Evolutionary conservation across 2,888 invertebrate genomes (phyloP), one percentile per base, ranked within the genome.

Genomic region (Melanostoma scalare): DNA sequence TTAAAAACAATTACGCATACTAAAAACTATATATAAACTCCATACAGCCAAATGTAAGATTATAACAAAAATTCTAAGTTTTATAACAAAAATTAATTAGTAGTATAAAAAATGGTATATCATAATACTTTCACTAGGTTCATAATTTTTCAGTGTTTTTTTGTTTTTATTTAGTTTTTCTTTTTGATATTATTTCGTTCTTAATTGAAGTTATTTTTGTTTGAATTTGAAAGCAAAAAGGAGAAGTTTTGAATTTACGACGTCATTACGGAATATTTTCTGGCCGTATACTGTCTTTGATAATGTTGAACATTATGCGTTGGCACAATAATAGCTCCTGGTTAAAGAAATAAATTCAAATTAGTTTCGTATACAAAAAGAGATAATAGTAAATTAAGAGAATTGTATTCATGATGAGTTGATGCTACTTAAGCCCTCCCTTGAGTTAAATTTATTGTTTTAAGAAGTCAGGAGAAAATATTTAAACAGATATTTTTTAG

Each of bases 291-390:
- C 87, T 91, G 90, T 88, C 90, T 90, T 88, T 91, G 91, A 90
- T 90, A 91, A 87, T 90, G 90, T 85, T 91, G 90, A 74, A 90
- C 89, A 88, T 90, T 91, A 88, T 90, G 90, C 77, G 89, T 86
- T 87, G 90, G 90, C 86, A 89, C 85, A 88, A 90, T 82, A 87
- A 90, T 88, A 87, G 88, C 89, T 87, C 89, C 90, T 89, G 89
- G 73, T 68, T 44, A 77, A 77, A 73, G 58, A 78, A 81, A 82
- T 78, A 44, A 42, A 52, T 50, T 6, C 10, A 58, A 10, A 74
- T 79, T 74, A 74, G 52, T 73, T 42, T 36, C 6, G 33, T 38
- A 35, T 42, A 60, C 50, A 56, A 33, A 60, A 20, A 69, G 46
- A 44, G 6, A 31, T 58, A 9, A n/a, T 52, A 20, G 20, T 20